These are phyloP conservation scores for Microcebus murinus DNA, from an alignment of 2,113 vertebrate genomes.

Conservation along the genomic window DNA sequence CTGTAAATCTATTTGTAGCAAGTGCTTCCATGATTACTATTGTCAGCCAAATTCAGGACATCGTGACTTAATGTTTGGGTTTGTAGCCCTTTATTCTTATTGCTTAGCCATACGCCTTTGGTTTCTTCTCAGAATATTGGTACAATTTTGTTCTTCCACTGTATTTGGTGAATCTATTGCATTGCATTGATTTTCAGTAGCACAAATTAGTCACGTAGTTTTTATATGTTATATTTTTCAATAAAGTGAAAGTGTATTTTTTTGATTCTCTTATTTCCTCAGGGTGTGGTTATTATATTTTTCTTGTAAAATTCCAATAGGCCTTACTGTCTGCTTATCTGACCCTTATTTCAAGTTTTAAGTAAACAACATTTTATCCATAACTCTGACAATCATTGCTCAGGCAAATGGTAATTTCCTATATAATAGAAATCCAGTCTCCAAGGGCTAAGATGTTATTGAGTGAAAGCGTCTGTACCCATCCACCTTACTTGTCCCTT, in stretches of 20 bases:
- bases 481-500: background rate
- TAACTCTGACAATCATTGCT: background rate
- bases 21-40: background rate
- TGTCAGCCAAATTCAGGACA: background rate
- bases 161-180: background rate
- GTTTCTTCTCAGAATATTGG: background rate
- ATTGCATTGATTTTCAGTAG: background rate
- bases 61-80: background rate
- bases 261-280: background rate
- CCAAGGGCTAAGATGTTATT: background rate
- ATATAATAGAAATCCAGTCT: background rate
- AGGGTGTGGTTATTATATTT: background rate
- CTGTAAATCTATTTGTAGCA: background rate
- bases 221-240: background rate
- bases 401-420: background rate
- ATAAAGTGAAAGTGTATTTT: background rate
- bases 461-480: background rate
- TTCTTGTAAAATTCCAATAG: background rate
- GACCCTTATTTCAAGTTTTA: background rate
- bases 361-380: background rate
- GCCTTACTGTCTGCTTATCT: background rate
- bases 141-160: background rate
- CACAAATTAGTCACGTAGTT: background rate
- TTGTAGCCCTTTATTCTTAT: background rate
- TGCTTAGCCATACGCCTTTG: background rate